A percentile compares a stretch with the other conserved stretches of the same genome.
These are phyloP conservation scores for Diceros bicornis DNA, from an alignment of 2,797 vertebrate species.

Conservation along the genomic window DNA sequence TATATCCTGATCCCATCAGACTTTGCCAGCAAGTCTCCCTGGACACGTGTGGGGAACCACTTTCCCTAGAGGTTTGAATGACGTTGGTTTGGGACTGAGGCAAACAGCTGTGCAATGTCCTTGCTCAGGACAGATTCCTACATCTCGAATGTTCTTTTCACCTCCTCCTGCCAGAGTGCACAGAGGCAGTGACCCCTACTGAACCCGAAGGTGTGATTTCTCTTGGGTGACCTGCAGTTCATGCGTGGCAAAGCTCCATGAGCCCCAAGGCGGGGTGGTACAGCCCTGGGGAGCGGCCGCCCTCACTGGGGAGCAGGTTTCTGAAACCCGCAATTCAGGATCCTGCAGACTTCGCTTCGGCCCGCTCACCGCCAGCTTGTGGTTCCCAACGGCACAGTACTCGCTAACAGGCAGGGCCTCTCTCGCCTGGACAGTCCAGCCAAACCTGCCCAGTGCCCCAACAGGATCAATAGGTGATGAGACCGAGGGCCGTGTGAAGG, in stretches of 20 bases:
- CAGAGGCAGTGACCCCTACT: background rate
- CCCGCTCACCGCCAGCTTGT: background rate
- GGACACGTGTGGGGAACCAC: background rate
- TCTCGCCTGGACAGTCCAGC: too few species aligned
- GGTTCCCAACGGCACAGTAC: background rate
- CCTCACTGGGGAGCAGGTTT: background rate
- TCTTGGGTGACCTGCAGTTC: background rate
- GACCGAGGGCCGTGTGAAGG: rapidly evolving
- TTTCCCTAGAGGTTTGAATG: background rate
- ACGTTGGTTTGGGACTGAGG: background rate
- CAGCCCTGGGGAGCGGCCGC: background rate
- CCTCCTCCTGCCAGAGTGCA: background rate
- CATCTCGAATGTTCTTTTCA: background rate
- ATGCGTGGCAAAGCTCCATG: background rate
- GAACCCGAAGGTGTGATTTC: background rate
- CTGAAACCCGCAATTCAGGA: constrained; percentile 9
- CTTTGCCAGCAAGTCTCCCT: background rate
- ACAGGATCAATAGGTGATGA: background rate
- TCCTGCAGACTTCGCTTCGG: background rate
- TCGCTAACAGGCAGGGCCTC: background rate
- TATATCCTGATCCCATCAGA: background rate
- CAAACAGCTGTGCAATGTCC: background rate
- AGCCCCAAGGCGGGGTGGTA: background rate
- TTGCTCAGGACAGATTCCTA: background rate
- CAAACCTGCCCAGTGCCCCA: background rate